Conservation (phyloP, 2,797 vertebrate genomes). For the Molossus molossus region DNA sequence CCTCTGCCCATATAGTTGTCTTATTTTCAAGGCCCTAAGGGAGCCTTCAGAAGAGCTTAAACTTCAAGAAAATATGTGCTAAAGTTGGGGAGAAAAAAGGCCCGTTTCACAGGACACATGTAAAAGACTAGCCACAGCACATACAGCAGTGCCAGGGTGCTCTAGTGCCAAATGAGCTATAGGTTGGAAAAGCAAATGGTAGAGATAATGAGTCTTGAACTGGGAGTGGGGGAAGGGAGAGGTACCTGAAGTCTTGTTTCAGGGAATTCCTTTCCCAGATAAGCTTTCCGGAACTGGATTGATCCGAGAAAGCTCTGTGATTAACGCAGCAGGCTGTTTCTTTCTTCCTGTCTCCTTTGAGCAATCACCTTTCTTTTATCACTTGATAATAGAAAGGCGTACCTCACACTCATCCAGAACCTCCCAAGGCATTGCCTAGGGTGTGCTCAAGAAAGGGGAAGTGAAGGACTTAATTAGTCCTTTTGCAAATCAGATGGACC, state of each 20-base stretch:
- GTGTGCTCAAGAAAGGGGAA: not conserved
- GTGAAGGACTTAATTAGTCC: slow-evolving; percentile 1
- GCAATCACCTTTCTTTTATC: not conserved
- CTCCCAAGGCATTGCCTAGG: not conserved
- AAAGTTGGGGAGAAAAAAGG: not conserved
- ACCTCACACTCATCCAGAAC: not conserved
- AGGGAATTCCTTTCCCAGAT: not conserved
- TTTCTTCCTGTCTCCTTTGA: not conserved
- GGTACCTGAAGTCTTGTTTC: not conserved
- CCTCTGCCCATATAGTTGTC: not conserved
- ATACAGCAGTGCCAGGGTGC: not conserved
- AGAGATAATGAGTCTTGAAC: not conserved
- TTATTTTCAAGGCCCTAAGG: not conserved
- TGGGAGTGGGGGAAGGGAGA: fast-evolving
- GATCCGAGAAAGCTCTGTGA: not conserved
- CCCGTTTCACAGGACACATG: not conserved
- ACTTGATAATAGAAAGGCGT: not conserved
- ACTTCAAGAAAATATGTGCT: slow-evolving; percentile 33
- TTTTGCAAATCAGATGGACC: slow-evolving; percentile 18
- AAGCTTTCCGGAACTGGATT: not conserved
- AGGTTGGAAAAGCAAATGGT: not conserved
- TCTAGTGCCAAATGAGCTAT: not conserved
- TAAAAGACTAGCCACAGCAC: not conserved
- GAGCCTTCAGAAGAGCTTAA: not conserved
- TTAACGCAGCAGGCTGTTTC: not conserved